Percentiles rank a stretch among this genome's conserved stretches.
These are phyloP conservation scores for Trichechus manatus DNA, from an alignment of 2,113 vertebrate genomes.

Conservation along the genomic window DNA sequence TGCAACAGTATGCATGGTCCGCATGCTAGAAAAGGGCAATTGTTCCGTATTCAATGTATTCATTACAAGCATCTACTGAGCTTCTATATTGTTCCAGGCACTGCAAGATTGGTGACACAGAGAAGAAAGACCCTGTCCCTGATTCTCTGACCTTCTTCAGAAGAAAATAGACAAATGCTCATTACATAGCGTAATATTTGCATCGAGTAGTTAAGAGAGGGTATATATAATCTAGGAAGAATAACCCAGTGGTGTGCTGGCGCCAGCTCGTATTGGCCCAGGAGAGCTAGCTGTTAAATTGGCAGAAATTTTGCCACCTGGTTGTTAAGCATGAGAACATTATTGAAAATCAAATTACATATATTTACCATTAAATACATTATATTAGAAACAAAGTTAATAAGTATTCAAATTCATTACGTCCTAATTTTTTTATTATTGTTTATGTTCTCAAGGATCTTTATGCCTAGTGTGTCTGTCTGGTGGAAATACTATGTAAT, in stretches of 20 bases:
- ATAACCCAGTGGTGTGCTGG: not conserved
- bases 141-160: not conserved
- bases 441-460: not conserved
- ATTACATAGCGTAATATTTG: not conserved
- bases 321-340: not conserved
- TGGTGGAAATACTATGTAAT: not conserved
- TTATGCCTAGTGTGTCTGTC: not conserved
- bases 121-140: not conserved
- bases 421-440: not conserved
- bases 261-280: not conserved
- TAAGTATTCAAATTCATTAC: not conserved
- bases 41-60: not conserved
- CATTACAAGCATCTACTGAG: not conserved
- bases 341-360: slow-evolving; percentile 11
- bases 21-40: not conserved
- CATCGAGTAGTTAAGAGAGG: not conserved
- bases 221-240: not conserved
- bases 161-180: not conserved
- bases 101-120: not conserved
- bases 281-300: not conserved
- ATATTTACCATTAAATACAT: not conserved
- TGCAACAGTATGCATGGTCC: not conserved
- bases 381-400: not conserved
- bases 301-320: not conserved
- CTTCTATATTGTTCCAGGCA: not conserved